Percentiles rank a stretch among this genome's conserved stretches.
phyloP scores from a whole-genome alignment of 2,888 invertebrate genomes.

The Itoplectis maculator region DNA sequence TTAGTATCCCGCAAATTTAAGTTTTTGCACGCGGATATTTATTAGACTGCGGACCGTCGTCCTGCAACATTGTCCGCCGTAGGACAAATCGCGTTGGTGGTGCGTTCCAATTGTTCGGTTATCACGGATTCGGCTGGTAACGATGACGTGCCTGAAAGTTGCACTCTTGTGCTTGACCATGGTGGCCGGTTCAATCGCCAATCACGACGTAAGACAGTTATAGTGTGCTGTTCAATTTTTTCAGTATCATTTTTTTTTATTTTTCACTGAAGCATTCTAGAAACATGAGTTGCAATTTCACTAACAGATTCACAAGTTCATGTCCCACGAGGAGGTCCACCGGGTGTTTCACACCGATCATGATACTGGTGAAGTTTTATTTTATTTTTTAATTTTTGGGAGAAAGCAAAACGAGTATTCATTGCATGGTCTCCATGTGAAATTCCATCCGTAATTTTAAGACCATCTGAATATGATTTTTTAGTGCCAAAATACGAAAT shows the following conservation, averaged over 20 bases:
- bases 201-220: too few species aligned
- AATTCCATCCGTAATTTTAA: not conserved
- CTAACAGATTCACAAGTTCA: conserved; percentile 8
- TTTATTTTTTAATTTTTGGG: too few species aligned
- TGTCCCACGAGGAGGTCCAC: not conserved
- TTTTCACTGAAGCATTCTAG: too few species aligned
- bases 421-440: not conserved
- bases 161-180: not conserved
- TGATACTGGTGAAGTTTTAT: not conserved
- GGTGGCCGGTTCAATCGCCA: too few species aligned
- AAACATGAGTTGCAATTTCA: not conserved
- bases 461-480: not conserved
- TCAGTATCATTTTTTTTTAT: too few species aligned
- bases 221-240: too few species aligned
- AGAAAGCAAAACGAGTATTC: too few species aligned
- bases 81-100: not conserved
- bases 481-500: not conserved
- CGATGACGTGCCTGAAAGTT: not conserved
- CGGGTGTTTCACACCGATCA: not conserved
- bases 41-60: not conserved
- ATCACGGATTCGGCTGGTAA: not conserved
- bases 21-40: not conserved
- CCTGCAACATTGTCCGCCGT: not conserved
- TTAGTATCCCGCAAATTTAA: too few species aligned
- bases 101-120: not conserved